Percentiles rank a stretch among this genome's conserved stretches.
Conservation (phyloP, 2,113 vertebrate species). For the Phycodurus eques region DNA sequence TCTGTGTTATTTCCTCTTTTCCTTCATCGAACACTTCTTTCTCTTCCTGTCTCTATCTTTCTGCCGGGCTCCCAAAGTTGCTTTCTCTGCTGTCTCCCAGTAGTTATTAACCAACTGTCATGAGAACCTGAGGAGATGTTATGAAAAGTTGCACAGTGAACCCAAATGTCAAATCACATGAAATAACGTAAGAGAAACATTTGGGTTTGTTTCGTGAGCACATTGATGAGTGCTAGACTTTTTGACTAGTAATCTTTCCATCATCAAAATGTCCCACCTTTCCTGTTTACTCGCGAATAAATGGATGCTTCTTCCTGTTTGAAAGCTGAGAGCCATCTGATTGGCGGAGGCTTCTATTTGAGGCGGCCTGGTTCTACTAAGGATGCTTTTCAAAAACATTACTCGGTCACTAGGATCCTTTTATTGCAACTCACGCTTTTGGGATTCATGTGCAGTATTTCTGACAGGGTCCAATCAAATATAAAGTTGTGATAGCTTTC, state of each 20-base stretch:
- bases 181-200: background rate
- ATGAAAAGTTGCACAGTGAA: conserved; percentile 4
- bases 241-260: conserved; percentile 22
- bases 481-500: background rate
- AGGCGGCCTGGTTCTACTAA: background rate
- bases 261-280: conserved; percentile 38
- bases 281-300: conserved; percentile 61
- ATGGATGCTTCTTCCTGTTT: conserved; percentile 38
- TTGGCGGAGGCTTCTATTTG: background rate
- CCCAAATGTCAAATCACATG: background rate
- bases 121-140: background rate
- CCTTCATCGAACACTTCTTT: conserved; percentile 8
- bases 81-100: background rate
- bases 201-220: background rate
- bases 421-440: background rate
- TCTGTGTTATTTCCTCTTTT: conserved; percentile 43
- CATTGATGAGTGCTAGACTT: background rate
- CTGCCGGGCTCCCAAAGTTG: background rate
- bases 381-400: background rate
- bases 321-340: conserved; percentile 11
- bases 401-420: background rate
- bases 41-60: background rate
- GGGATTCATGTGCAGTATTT: background rate
- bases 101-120: conserved; percentile 4
- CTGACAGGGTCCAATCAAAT: background rate